Base-by-base conservation (phyloP, 1,140 invertebrate genomes). In the Drosophila takahashii region DNA sequence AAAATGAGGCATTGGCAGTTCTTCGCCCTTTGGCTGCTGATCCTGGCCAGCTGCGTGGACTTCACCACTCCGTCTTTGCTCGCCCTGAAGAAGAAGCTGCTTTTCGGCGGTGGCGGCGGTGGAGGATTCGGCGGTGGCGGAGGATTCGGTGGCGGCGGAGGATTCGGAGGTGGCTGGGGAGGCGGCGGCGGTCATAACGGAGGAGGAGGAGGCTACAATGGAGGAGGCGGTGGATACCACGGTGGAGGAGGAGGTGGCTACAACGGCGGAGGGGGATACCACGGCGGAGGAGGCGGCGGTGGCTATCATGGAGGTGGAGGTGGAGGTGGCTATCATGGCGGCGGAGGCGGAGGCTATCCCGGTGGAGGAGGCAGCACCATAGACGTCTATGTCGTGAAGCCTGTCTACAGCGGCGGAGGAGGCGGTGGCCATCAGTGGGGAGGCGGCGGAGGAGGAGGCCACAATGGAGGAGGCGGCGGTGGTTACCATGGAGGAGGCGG, bases 61-160 rank as follows among this genome's bases (percentile, higher is more conserved):
- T 45, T 86, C n/a, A 81, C 37, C 27, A 58, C 57, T 37, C 81
- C 81, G 18, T 75, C 77, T n/a, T 34, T 85, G 57, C 39, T 81
- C 9, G 73, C 41, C 13, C 47, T 85, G 0, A 85, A 85, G 53
- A 85, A 85, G 37, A 85, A 85, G 36, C 69, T 85, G 5, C 67
- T 85, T 22, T 69, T 84, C 26, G 78, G 78, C 11, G 67, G 57
- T 5, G 67, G 61, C 4, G 64, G 64, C 9, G 70, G 71, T 4
- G 69, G 74, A 10, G 51, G 59, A 10, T 44, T 65, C 0, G 39
- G 67, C 3, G 41, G 56, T 5, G 60, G 57, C 18, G 32, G 67
- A 42, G 41, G 41, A 42, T 8, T 65, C 8, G 67, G 67, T 13
- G 76, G 67, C 0, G 75, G 75, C 2, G 77, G 73, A 0, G 41